These are phyloP conservation scores for Ophiodon elongatus DNA, from an alignment of 2,113 vertebrate species.

Conservation along the genomic window DNA sequence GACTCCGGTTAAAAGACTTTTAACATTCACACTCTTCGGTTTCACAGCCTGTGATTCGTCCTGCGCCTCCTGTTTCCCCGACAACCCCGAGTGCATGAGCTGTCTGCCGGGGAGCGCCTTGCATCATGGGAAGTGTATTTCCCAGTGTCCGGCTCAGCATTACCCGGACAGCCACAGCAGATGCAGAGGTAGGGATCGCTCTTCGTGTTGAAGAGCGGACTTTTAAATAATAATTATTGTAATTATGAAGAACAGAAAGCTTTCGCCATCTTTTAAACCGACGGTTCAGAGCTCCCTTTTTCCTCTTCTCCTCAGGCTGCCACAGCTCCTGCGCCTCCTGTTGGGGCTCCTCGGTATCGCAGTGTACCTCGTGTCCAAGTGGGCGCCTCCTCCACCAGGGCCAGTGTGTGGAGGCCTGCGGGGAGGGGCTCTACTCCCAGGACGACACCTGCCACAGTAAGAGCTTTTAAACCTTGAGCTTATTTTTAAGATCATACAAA, in stretches of 20 bases:
- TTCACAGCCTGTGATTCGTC: constrained; percentile 88
- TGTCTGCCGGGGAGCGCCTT: constrained; percentile 83
- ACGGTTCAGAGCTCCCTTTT: neutral
- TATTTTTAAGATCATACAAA: neutral
- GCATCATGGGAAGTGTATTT: constrained; percentile 87
- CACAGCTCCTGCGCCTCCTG: constrained; percentile 89
- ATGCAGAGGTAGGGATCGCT: constrained; percentile 87
- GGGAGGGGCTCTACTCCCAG: constrained; percentile 88
- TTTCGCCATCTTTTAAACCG: neutral
- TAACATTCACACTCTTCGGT: constrained; percentile 29
- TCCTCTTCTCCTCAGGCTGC: constrained; percentile 82
- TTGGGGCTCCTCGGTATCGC: constrained; percentile 85
- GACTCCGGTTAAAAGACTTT: too few relatives aligned
- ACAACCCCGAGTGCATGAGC: constrained; percentile 84
- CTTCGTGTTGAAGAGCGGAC: too few relatives aligned
- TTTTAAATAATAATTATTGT: neutral
- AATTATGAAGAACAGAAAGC: neutral
- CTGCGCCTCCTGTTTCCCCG: constrained; percentile 89
- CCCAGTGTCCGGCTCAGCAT: constrained; percentile 85
- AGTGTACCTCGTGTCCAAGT: constrained; percentile 86
- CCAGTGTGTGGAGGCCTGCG: constrained; percentile 89
- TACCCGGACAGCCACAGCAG: constrained; percentile 79
- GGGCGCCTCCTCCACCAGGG: constrained; percentile 83
- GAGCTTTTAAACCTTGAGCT: neutral
- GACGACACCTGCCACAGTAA: constrained; percentile 88